phyloP scores from a whole-genome alignment of 2,888 invertebrate genomes.

The Lingula anatina region DNA sequence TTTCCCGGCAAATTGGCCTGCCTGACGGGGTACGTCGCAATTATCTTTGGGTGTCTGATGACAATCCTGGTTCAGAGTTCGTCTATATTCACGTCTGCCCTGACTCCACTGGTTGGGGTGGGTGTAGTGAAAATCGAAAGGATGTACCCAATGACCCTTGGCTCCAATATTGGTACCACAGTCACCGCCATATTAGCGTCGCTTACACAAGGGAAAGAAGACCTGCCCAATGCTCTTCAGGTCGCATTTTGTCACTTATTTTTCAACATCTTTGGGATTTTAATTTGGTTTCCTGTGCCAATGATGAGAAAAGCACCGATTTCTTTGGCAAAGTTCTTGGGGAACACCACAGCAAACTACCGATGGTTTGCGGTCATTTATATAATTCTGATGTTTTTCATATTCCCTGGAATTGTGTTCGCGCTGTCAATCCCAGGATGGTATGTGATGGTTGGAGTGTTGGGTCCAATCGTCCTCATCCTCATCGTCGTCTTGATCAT shows the following conservation, averaged over 20 bases:
- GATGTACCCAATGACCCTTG: conserved; percentile 42
- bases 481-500: conserved; percentile 33
- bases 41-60: conserved; percentile 30
- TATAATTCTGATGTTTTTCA: conserved; percentile 35
- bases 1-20: conserved; percentile 31
- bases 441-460: conserved; percentile 24
- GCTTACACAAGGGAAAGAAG: conserved; percentile 20
- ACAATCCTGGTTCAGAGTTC: conserved; percentile 43
- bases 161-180: conserved; percentile 44
- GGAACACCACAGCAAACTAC: conserved; percentile 57
- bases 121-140: conserved; percentile 35
- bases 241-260: conserved; percentile 58
- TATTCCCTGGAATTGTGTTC: conserved; percentile 37
- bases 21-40: conserved; percentile 37
- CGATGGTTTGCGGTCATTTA: conserved; percentile 59
- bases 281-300: conserved; percentile 58
- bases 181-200: conserved; percentile 42
- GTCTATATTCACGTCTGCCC: conserved; percentile 38
- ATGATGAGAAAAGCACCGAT: conserved; percentile 55
- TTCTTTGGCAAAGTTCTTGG: conserved; percentile 54
- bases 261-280: conserved; percentile 57
- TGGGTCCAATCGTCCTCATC: conserved; percentile 23
- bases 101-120: conserved; percentile 42
- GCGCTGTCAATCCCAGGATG: conserved; percentile 33
- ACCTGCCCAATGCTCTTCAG: conserved; percentile 23